Evolutionary conservation across 1,140 invertebrate species (phyloP), one percentile per base, ranked within the genome.

Genomic region (Caenorhabditis brenneri): DNA sequence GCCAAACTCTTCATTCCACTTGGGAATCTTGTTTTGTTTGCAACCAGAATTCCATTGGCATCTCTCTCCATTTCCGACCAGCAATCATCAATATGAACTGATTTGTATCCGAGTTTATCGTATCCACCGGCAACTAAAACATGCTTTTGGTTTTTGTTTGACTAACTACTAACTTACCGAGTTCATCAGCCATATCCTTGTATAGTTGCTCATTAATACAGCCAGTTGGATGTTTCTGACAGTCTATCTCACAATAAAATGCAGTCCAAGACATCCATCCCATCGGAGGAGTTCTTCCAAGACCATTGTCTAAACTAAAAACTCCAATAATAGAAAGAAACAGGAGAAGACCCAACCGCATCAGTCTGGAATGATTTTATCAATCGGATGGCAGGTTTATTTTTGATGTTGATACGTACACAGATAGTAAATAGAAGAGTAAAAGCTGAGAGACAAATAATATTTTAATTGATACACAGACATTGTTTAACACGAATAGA

Each of bases 181-280:
- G 48, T 60, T 69, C 2, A 83, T 89, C 88, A 3, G 87, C 88
- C 83, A 85, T 84, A 42, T 82, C 86, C 69, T 84, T 89, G 83
- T 90, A 91, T 2, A 90, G 69, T 31, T 90, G 79, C 49, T 90
- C 87, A 81, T 90, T 90, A 22, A 90, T 90, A 60, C 89, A 90
- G 15, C 65, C 83, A 36, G 79, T 78, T n/a, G 89, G 89, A 80
- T 91, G 86, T 42, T 82, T 82, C n/a, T 39, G 79, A 84, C 96
- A 98, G 91, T 97, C 95, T 2, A 95, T 96, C 89, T 97, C 96
- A 90, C 96, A 97, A 80, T 95, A 93, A 91, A 96, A 97, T 85
- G 95, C 91, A 88, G 96, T 95, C 96, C 96, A 97, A 31, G 95
- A 95, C 84, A 97, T 93, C 96, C 96, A 97, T n/a, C 94, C 94